These are phyloP conservation scores for Leuciscus waleckii DNA, from an alignment of 2,797 vertebrate species.

Conservation along the genomic window DNA sequence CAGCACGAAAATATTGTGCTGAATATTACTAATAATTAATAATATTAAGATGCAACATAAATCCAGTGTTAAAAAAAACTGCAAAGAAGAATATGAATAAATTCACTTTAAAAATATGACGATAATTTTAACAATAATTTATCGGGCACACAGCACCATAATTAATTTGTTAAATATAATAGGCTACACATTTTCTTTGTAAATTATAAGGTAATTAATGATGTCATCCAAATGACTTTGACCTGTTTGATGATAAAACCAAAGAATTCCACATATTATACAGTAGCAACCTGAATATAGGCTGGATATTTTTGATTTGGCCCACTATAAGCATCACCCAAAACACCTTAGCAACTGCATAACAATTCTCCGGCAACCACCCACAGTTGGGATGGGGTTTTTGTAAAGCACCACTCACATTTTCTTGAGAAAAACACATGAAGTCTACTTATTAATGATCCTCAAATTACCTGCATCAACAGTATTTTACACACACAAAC, in stretches of 20 bases:
- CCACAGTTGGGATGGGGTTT: neutral
- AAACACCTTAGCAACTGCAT: slow-evolving; percentile 6
- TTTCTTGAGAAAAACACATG: neutral
- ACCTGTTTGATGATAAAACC: neutral
- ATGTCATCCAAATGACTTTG: neutral
- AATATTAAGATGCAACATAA: too few species aligned
- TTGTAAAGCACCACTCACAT: neutral
- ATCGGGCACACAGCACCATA: neutral
- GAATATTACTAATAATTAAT: neutral
- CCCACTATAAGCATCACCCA: neutral
- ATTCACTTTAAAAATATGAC: too few species aligned
- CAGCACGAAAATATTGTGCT: neutral
- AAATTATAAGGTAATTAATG: neutral
- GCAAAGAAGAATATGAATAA: neutral
- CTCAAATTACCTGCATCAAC: neutral
- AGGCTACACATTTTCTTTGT: neutral
- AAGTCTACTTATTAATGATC: neutral
- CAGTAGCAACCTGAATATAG: neutral
- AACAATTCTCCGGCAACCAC: neutral
- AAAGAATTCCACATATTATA: neutral
- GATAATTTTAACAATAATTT: neutral
- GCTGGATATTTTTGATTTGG: neutral
- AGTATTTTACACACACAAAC: neutral
- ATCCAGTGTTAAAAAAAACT: neutral
- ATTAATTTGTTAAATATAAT: neutral